phyloP scores from a whole-genome alignment of 2,888 invertebrate genomes.

The Apocheima hispidaria region DNA sequence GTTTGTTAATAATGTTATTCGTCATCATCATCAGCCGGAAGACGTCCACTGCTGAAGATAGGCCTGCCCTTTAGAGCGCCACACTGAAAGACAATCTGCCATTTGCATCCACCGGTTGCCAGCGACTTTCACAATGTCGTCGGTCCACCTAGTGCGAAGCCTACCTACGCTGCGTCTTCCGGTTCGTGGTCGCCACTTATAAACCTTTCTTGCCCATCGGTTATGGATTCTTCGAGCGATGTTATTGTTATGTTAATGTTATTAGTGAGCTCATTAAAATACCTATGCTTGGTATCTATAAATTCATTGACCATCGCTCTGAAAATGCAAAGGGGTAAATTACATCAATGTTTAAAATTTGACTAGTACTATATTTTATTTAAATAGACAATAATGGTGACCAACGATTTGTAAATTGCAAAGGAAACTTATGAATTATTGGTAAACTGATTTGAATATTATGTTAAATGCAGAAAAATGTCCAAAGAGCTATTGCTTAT shows the following conservation, averaged over 20 bases:
- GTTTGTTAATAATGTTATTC: slow-evolving; percentile 11
- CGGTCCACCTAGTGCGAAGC: no score
- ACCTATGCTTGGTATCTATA: neutral
- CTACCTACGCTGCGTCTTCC: no score
- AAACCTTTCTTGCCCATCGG: no score
- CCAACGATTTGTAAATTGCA: slow-evolving; percentile 23
- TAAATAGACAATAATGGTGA: slow-evolving; percentile 31
- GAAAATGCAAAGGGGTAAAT: slow-evolving; percentile 19
- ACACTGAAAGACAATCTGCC: no score
- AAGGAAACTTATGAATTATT: slow-evolving; percentile 9
- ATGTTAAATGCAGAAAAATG: neutral
- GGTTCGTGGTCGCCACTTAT: no score
- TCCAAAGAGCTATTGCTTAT: neutral
- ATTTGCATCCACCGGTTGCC: no score
- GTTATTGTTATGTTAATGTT: neutral
- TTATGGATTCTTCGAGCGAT: no score
- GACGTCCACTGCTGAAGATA: no score
- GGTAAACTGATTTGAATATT: slow-evolving; percentile 3
- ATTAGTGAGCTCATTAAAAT: neutral
- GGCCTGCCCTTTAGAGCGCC: no score
- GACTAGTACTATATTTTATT: slow-evolving; percentile 23
- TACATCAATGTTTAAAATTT: slow-evolving; percentile 26
- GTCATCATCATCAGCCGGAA: no score
- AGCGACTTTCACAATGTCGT: no score
- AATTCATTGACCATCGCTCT: neutral